Base-by-base conservation (phyloP, 2,888 invertebrate genomes). In the Anorthoa munda region DNA sequence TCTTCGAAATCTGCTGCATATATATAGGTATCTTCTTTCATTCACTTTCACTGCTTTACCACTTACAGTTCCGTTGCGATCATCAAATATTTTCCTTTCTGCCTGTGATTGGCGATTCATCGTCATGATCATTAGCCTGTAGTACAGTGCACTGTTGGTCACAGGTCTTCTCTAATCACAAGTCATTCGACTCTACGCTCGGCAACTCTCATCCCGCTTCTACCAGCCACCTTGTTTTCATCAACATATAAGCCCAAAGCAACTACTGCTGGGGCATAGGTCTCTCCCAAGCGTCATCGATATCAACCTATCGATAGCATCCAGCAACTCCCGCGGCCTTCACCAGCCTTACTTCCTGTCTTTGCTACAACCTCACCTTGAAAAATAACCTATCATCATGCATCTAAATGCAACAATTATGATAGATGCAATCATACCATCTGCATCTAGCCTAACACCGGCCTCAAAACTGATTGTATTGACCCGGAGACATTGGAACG, bases 401-500 rank as follows among this genome's bases (percentile, higher is more conserved):
- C 64, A 69, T 31, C 23, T 48, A 71, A 59, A 63, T 60, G 82
- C 75, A 82, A 0, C 51, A 75, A 83, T 59, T 55, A 76, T 56
- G 50, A 72, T 64, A n/a, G 60, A 81, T 75, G 72, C 70, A 64
- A 17, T 51, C 23, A n/a, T 18, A 74, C n/a, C 56, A 65, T 71
- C 58, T 31, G 56, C 39, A 31, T 65, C 31, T 26, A 23, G 55
- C 58, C 51, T 72, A 12, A 64, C 23, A 66, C 55, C 69, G 55
- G 56, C 60, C 58, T 71, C 63, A 70, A 81, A 82, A 79, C 75
- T 86, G 87, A 90, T 89, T 87, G 82, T 85, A 85, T 84, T 90
- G 90, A 92, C 89, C 92, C 89, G 79, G 73, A 84, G 85, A 81
- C 89, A 87, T 90, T 88, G 89, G 83, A 92, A 90, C 93, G 82